Evolutionary conservation across 1,140 invertebrate species (phyloP), one percentile per base, ranked within the genome.

Genomic region (Cecropterus lyciades): DNA sequence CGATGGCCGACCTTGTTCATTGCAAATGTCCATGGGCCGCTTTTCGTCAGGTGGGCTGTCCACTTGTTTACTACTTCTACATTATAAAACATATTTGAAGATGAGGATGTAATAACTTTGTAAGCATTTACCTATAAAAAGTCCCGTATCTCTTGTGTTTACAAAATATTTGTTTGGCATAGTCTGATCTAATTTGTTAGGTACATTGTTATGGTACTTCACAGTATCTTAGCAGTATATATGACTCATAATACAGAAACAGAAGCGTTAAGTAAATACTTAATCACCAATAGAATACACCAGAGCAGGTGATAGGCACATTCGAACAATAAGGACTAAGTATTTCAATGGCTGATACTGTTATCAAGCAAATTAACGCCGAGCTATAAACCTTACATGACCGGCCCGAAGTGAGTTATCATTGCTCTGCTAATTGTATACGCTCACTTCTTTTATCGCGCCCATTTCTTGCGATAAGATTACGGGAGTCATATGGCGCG

Each of bases 401-500:
- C 70, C 70, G 53, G 65, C 63, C 66, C 73, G 78, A 75, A 78
- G 68, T 65, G 24, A 86, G 70, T 88, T 90, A 90, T 86, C 85
- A 80, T 67, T 55, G 67, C 59, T 69, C 72, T 79, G 85, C 75
- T 91, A 90, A 89, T 91, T 91, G 80, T 81, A 75, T 60, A 74
- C 70, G 81, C 71, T 82, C 71, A 77, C 70, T 77, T 79, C 77
- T 80, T 79, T 87, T 90, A 90, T 89, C 87, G 76, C 65, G 70
- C 75, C 72, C 72, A 80, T 85, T 86, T 79, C 82, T 82, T 81
- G 59, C 17, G 87, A 89, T 89, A 89, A 88, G 87, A 90, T 90
- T 84, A 86, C 37, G 72, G n/a, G 70, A 79, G 84, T 90, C 86
- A 90, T 90, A 89, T 85, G 87, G 77, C 68, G 66, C 53, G 70